phyloP scores from a whole-genome alignment of 1,140 invertebrate species.

The Conus ventricosus region DNA sequence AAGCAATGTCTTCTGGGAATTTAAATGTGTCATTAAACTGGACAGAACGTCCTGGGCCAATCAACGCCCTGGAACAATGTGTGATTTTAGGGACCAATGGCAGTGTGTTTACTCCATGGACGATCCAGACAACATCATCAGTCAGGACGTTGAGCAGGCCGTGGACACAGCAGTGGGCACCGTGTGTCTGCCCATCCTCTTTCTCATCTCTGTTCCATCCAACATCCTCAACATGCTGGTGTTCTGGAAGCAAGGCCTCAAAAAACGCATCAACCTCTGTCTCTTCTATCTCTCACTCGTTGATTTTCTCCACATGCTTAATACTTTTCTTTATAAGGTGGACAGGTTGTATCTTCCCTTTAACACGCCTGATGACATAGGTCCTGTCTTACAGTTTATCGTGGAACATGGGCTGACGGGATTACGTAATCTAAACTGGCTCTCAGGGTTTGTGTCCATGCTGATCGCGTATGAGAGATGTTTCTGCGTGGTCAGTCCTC shows the following conservation, averaged over 20 bases:
- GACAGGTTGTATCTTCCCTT: too few species aligned
- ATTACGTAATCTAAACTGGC: not conserved
- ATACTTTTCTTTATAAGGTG: not conserved
- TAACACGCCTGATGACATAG: too few species aligned
- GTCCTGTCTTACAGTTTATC: too few species aligned
- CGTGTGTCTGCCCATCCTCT: not conserved
- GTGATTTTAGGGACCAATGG: too few species aligned
- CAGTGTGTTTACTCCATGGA: too few species aligned
- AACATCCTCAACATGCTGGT: slow-evolving; percentile 11
- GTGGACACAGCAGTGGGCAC: too few species aligned
- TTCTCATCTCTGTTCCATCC: slow-evolving; percentile 4
- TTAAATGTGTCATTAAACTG: too few species aligned
- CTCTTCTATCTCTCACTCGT: not conserved
- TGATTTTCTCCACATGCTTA: not conserved
- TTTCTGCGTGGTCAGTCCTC: not conserved
- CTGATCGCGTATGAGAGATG: slow-evolving; percentile 3
- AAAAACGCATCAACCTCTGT: slow-evolving; percentile 2
- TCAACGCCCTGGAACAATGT: too few species aligned
- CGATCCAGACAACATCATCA: too few species aligned
- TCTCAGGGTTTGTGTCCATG: not conserved
- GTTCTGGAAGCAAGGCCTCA: slow-evolving; percentile 3
- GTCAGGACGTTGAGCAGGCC: too few species aligned
- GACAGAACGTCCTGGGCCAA: too few species aligned
- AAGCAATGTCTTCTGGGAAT: too few species aligned
- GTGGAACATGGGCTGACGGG: not conserved